Percentiles rank a stretch among this genome's conserved stretches.
Conservation (phyloP, 2,113 vertebrate genomes). For the Phaetusa simplex region DNA sequence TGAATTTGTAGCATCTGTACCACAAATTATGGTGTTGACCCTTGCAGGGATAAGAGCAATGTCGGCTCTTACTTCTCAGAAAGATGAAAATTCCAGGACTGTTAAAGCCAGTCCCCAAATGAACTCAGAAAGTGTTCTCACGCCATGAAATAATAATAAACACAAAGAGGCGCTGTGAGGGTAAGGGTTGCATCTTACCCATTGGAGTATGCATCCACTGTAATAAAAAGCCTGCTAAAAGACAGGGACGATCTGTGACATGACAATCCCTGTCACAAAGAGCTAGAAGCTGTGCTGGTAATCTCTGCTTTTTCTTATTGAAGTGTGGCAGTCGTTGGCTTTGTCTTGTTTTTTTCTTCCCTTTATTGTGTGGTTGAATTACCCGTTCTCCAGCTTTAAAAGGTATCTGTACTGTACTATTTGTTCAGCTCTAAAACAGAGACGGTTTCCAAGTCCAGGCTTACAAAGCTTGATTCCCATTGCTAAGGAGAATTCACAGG, state of each 20-base stretch:
- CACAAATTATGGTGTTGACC: neutral
- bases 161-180: neutral
- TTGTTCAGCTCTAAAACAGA: neutral
- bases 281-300: neutral
- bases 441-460: neutral
- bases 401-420: neutral
- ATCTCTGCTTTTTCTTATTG: neutral
- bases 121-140: neutral
- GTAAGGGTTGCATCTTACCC: neutral
- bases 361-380: neutral
- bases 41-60: neutral
- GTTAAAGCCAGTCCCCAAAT: neutral
- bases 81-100: neutral
- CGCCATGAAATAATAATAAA: neutral
- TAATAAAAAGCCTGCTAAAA: neutral
- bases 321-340: neutral
- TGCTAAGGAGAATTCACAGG: neutral
- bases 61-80: neutral
- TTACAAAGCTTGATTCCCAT: neutral
- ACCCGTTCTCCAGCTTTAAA: neutral
- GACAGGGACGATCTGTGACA: rapidly evolving
- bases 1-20: neutral
- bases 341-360: neutral
- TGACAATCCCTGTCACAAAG: neutral
- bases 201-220: neutral